These are phyloP conservation scores for Coluber constrictor DNA, from an alignment of 2,797 vertebrate genomes.

Conservation along the genomic window DNA sequence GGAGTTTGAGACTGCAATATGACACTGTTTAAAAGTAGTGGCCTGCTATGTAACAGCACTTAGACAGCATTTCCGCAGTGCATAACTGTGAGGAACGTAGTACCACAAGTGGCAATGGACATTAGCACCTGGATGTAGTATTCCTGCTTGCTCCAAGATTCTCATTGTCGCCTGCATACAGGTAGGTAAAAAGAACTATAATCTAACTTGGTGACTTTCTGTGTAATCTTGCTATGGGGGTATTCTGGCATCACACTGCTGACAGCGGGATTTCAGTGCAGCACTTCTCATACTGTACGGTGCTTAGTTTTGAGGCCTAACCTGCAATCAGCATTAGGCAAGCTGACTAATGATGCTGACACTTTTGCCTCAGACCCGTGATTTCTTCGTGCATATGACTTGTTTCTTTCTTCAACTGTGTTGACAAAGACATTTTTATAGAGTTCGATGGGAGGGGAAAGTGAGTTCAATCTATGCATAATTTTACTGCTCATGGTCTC, in stretches of 20 bases:
- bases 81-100: conserved; percentile 99
- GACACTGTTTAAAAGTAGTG: conserved; percentile 77
- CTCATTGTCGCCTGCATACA: conserved; percentile 95
- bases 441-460: conserved; percentile 63
- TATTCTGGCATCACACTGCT: conserved; percentile 97
- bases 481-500: conserved; percentile 40
- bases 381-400: conserved; percentile 66
- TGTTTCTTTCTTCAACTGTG: conserved; percentile 62
- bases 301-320: conserved; percentile 68
- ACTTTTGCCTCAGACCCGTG: conserved; percentile 69
- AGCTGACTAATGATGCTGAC: conserved; percentile 68
- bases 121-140: conserved; percentile 99
- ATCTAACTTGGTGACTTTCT: conserved; percentile 83
- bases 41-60: conserved; percentile 84
- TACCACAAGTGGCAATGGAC: conserved; percentile 99
- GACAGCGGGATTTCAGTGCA: conserved; percentile 97
- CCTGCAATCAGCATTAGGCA: conserved; percentile 63
- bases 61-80: conserved; percentile 96
- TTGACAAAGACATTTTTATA: conserved; percentile 62
- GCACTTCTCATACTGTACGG: conserved; percentile 73
- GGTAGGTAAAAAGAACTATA: conserved; percentile 93
- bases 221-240: conserved; percentile 79
- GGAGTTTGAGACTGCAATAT: conserved; percentile 77
- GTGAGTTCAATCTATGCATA: conserved; percentile 60
- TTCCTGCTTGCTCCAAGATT: conserved; percentile 93